These are phyloP conservation scores for Disparrhopalites patrizii DNA, from an alignment of 2,888 invertebrate genomes.

Conservation along the genomic window DNA sequence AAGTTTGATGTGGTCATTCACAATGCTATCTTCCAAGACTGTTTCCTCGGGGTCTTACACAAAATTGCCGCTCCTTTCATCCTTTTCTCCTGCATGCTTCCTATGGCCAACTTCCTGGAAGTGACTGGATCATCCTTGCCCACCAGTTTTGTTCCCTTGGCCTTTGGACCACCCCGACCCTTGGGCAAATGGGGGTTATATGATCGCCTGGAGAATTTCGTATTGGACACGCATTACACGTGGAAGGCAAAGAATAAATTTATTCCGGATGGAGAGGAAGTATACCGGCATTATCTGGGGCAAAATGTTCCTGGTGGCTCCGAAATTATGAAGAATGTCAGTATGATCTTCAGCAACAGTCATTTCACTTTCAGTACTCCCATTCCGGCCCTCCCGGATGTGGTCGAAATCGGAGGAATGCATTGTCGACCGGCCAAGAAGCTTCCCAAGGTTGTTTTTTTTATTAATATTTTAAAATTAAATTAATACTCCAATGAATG, in stretches of 20 bases:
- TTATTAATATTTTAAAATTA: too few relatives aligned
- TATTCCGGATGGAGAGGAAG: not conserved
- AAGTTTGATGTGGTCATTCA: conserved; percentile 49
- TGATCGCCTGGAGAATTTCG: conserved; percentile 7
- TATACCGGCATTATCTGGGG: conserved; percentile 50
- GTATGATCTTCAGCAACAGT: conserved; percentile 44
- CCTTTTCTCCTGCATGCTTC: not conserved
- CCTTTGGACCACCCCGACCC: not conserved
- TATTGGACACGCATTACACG: not conserved
- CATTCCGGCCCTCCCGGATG: conserved; percentile 71
- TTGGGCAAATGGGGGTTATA: conserved; percentile 14
- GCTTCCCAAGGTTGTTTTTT: conserved; percentile 16
- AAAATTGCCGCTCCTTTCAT: conserved; percentile 52
- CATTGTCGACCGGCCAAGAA: conserved; percentile 25
- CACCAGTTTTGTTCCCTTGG: conserved; percentile 3
- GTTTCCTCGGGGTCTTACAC: conserved; percentile 54
- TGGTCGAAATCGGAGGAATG: conserved; percentile 78
- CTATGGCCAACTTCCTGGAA: not conserved
- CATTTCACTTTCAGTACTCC: conserved; percentile 74
- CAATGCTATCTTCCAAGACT: conserved; percentile 52
- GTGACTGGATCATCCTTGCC: not conserved
- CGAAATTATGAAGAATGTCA: conserved; percentile 44
- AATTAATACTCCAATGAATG: too few relatives aligned
- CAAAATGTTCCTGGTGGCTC: conserved; percentile 33
- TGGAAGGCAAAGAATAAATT: not conserved